These are phyloP conservation scores for Tigriopus japonicus DNA, from an alignment of 1,140 invertebrate genomes.

Conservation along the genomic window DNA sequence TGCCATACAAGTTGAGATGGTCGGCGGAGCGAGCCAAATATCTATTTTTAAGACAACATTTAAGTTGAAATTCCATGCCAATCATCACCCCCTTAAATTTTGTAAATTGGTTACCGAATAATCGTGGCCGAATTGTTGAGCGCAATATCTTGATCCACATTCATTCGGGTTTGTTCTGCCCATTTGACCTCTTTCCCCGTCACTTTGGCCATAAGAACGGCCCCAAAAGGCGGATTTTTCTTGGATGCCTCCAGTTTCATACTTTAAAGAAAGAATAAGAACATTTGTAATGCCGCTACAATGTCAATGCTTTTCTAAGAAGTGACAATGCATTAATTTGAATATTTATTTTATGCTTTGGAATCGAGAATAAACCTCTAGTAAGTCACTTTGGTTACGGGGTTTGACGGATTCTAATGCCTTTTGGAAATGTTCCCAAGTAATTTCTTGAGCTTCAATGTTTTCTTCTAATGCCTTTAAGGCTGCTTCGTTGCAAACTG, in stretches of 20 bases:
- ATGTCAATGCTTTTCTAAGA: too few species aligned
- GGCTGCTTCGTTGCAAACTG: constrained; percentile 67
- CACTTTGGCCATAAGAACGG: neutral
- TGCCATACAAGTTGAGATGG: constrained; percentile 7
- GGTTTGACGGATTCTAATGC: constrained; percentile 47
- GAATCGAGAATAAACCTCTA: constrained; percentile 3
- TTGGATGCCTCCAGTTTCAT: constrained; percentile 7
- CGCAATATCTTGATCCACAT: neutral
- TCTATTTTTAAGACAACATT: neutral
- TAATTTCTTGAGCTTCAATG: constrained; percentile 34
- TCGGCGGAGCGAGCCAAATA: constrained; percentile 7
- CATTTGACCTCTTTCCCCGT: neutral
- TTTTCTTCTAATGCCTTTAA: constrained; percentile 53
- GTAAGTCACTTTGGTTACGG: constrained; percentile 22
- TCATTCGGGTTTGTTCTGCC: neutral
- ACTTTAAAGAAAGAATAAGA: neutral
- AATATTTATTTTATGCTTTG: neutral
- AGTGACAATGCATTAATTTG: too few species aligned
- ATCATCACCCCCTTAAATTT: neutral
- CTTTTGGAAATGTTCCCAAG: constrained; percentile 40
- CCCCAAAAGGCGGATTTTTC: constrained; percentile 6
- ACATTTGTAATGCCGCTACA: neutral
- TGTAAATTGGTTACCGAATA: neutral
- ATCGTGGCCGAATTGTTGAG: neutral
- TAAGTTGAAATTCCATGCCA: neutral